Evolutionary conservation across 2,888 invertebrate species (phyloP).

Genomic region (Eustalomyia histrio): DNA sequence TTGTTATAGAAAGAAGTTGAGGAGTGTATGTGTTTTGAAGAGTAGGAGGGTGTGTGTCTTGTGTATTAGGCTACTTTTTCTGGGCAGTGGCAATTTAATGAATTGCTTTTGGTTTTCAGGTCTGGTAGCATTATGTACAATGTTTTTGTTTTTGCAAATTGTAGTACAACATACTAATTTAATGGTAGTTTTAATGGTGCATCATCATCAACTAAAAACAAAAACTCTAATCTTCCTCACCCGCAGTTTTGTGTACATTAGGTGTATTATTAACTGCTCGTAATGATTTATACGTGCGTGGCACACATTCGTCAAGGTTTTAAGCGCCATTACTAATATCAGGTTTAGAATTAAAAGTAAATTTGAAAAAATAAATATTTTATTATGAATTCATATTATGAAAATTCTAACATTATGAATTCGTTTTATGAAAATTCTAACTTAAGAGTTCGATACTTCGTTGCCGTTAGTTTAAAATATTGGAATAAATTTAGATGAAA

Average conservation of each 20-base stretch:
- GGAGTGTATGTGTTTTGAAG: slow-evolving; percentile 19
- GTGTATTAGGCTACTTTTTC: slow-evolving; percentile 29
- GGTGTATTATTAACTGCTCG: slow-evolving; percentile 49
- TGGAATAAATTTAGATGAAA: too few relatives aligned
- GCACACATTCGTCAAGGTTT: slow-evolving; percentile 64
- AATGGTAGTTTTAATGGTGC: slow-evolving; percentile 50
- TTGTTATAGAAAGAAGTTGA: slow-evolving; percentile 36
- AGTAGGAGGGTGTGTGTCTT: slow-evolving; percentile 21
- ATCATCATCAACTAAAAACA: slow-evolving; percentile 17
- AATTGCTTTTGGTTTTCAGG: slow-evolving; percentile 51
- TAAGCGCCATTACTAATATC: slow-evolving; percentile 56
- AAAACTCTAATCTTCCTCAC: slow-evolving; percentile 41
- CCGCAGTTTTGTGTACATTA: slow-evolving; percentile 41
- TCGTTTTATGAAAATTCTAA: too few relatives aligned
- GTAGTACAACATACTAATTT: slow-evolving; percentile 50
- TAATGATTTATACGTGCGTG: slow-evolving; percentile 65
- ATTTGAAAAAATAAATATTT: neutral
- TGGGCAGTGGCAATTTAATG: slow-evolving; percentile 64
- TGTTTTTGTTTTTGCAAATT: slow-evolving; percentile 21
- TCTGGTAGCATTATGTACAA: neutral
- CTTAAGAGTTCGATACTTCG: too few relatives aligned
- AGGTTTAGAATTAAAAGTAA: slow-evolving; percentile 21
- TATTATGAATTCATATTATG: too few relatives aligned
- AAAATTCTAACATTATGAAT: too few relatives aligned
- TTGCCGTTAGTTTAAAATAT: too few relatives aligned